Evolutionary conservation across 1,140 invertebrate species (phyloP), one percentile per base, ranked within the genome.

Genomic region (Drosophila obscura): DNA sequence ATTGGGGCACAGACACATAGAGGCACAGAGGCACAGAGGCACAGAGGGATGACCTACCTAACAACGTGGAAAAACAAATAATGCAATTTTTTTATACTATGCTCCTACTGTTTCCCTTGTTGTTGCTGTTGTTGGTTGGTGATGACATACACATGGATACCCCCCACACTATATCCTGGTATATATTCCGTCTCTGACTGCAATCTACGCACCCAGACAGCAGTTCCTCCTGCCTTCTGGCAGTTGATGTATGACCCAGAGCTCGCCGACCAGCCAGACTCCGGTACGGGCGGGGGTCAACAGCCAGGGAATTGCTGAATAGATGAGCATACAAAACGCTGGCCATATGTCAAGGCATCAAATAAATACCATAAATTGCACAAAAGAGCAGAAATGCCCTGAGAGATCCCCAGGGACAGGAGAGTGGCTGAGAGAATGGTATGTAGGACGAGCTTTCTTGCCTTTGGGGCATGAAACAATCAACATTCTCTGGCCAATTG

Each of bases 281-380:
- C 35, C 24, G 4, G 19, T 16, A 22, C 22, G 28, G 43, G 11
- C 9, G 46, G 72, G 69, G 80, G 80, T 80, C 80, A 84, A 76
- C 58, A 79, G 72, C 55, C 72, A 59, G 58, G 75, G 68, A 76
- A 75, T 83, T 72, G 74, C 61, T 65, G 67, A 66, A 74, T 75
- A 85, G 84, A 85, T 85, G 82, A 81, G 78, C 69, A 64, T 58
- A 80, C 77, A 87, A 77, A 85, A 65, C 74, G 64, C 59, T 68
- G 48, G 74, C 83, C 79, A 85, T 88, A 82, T 87, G 78, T 85
- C 83, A 85, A 66, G 55, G 69, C 62, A 65, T 71, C 61, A 71
- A 71, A 82, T 75, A 87, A 85, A 87, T 85, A 87, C 78, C 78
- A 82, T 87, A 78, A 85, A 87, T 81, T 76, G 82, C 79, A 59